A percentile compares a stretch with the other conserved stretches of the same genome.
Conservation (phyloP, 2,797 vertebrate genomes). For the Coendou prehensilis region DNA sequence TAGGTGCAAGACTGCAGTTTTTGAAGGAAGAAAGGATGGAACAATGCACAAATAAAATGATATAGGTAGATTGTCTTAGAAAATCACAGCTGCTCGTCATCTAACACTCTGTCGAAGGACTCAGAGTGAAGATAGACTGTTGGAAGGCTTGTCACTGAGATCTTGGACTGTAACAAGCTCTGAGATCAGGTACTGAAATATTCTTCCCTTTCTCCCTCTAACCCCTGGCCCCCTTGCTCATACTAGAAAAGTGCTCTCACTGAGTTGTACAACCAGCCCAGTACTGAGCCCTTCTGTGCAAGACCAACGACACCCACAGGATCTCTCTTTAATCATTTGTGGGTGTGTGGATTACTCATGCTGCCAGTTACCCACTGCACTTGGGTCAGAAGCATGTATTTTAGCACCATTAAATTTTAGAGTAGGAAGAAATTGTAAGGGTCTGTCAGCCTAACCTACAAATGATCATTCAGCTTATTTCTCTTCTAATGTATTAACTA, state of each 20-base stretch:
- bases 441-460: neutral
- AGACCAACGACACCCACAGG: neutral
- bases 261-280: neutral
- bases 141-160: neutral
- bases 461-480: neutral
- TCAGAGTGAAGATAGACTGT: neutral
- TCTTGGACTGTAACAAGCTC: neutral
- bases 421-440: conserved; percentile 22
- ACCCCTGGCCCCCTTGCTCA: neutral
- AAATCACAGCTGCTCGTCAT: neutral
- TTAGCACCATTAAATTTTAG: conserved; percentile 31
- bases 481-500: neutral
- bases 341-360: neutral
- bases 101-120: neutral
- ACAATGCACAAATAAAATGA: conserved; percentile 13
- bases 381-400: neutral
- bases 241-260: neutral
- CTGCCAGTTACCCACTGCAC: neutral
- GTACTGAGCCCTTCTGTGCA: neutral
- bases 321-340: neutral
- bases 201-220: neutral
- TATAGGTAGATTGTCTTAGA: neutral
- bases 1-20: conserved; percentile 19
- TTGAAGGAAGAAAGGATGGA: conserved; percentile 6
- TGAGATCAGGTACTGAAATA: neutral